Conservation (phyloP, 35 echinoderm and acorn worm genomes). For the Lytechinus pictus region DNA sequence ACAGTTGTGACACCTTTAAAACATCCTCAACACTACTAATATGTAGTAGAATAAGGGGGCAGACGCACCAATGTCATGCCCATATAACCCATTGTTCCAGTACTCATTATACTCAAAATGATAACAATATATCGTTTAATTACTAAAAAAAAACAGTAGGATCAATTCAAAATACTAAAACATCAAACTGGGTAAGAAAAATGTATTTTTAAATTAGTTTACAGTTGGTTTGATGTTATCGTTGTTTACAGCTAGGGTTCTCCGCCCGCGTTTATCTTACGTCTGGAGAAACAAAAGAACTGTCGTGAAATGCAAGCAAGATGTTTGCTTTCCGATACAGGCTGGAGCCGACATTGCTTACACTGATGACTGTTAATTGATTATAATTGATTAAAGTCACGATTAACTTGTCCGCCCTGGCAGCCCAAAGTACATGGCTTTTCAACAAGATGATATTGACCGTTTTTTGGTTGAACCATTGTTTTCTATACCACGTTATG, state of each 20-base stretch:
- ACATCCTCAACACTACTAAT: too few species aligned
- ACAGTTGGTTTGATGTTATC: not conserved
- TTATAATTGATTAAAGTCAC: not conserved
- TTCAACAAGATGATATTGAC: not conserved
- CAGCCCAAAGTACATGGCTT: not conserved
- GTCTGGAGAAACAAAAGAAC: not conserved
- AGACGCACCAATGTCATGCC: too few species aligned
- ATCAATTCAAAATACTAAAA: too few species aligned
- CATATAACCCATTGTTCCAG: too few species aligned
- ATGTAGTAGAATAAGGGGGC: too few species aligned
- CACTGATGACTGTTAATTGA: slow-evolving; percentile 17
- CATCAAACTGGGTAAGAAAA: too few species aligned
- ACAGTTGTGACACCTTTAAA: too few species aligned
- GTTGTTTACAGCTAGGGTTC: not conserved
- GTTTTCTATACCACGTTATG: not conserved
- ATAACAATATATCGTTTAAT: too few species aligned
- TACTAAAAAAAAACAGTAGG: too few species aligned
- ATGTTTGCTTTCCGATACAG: slow-evolving; percentile 31
- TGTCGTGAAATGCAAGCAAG: not conserved
- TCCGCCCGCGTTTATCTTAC: not conserved
- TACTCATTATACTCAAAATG: too few species aligned
- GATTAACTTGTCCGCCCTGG: not conserved
- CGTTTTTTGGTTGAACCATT: not conserved
- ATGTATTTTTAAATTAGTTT: not conserved
- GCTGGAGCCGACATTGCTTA: not conserved